Evolutionary conservation across 2,797 vertebrate species (phyloP).

Genomic region (Australoheros facetus): DNA sequence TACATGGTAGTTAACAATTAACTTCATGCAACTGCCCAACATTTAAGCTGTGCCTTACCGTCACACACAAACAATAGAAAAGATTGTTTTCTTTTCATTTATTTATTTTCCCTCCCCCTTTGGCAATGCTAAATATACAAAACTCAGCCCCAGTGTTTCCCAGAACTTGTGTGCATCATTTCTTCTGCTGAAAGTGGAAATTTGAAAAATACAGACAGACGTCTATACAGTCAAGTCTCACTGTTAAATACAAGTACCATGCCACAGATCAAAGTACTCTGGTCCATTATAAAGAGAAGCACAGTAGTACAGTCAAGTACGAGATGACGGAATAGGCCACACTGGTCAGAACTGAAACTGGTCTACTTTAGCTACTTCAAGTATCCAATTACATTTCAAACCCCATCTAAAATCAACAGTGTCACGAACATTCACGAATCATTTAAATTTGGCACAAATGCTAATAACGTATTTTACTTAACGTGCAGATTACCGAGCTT

Average conservation of each 20-base stretch:
- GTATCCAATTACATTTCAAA: slow-evolving; percentile 63
- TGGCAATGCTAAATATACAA: slow-evolving; percentile 59
- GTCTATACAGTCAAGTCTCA: slow-evolving; percentile 46
- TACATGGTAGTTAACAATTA: slow-evolving; percentile 41
- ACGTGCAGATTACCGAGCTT: slow-evolving; percentile 64
- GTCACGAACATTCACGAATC: slow-evolving; percentile 48
- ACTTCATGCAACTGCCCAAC: slow-evolving; percentile 59
- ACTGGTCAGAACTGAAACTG: slow-evolving; percentile 59
- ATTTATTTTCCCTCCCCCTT: slow-evolving; percentile 21
- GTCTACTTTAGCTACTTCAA: slow-evolving; percentile 57
- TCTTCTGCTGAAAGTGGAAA: slow-evolving; percentile 38
- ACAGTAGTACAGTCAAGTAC: slow-evolving; percentile 66
- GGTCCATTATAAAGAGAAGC: slow-evolving; percentile 60
- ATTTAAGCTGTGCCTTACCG: slow-evolving; percentile 36
- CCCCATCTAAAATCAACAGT: slow-evolving; percentile 49
- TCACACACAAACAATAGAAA: slow-evolving; percentile 48
- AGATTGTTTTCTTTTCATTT: slow-evolving; percentile 31
- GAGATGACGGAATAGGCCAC: slow-evolving; percentile 66
- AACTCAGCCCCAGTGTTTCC: slow-evolving; percentile 30
- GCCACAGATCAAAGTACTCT: slow-evolving; percentile 47
- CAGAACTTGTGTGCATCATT: slow-evolving; percentile 30
- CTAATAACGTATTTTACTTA: slow-evolving; percentile 38
- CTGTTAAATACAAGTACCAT: slow-evolving; percentile 58
- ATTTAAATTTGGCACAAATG: slow-evolving; percentile 62
- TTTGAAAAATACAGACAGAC: slow-evolving; percentile 53